Evolutionary conservation across 2,888 invertebrate genomes (phyloP).

Genomic region (Drosophila prolongata): DNA sequence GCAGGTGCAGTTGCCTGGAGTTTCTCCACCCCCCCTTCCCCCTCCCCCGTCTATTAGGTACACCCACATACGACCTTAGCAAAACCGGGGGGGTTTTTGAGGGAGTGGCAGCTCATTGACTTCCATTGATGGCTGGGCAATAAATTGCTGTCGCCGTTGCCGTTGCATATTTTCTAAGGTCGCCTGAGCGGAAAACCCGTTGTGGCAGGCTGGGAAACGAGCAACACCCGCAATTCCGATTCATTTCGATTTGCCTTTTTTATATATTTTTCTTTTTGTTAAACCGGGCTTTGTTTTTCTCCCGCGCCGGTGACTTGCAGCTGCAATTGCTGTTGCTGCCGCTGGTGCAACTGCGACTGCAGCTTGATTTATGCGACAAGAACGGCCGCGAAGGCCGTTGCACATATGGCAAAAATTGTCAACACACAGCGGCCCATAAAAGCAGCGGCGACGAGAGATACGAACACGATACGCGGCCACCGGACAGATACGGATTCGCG

Average conservation of each 20-base stretch:
- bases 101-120: slow-evolving; percentile 68
- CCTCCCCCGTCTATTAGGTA: slow-evolving; percentile 17
- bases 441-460: slow-evolving; percentile 67
- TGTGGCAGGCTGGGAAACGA: slow-evolving; percentile 49
- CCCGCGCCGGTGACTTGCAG: slow-evolving; percentile 39
- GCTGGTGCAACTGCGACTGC: slow-evolving; percentile 12
- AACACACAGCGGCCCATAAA: slow-evolving; percentile 74
- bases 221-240: slow-evolving; percentile 72
- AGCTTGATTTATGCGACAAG: slow-evolving; percentile 75
- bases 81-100: slow-evolving; percentile 34
- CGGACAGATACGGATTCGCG: slow-evolving; percentile 24
- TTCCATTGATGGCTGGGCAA: slow-evolving; percentile 56
- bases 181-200: slow-evolving; percentile 50
- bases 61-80: slow-evolving; percentile 63
- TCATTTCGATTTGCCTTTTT: slow-evolving; percentile 22
- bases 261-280: slow-evolving; percentile 37
- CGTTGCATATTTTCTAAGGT: slow-evolving; percentile 76
- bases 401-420: slow-evolving; percentile 76
- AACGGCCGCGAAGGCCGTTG: slow-evolving; percentile 68
- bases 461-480: slow-evolving; percentile 54
- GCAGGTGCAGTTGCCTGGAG: slow-evolving; percentile 48
- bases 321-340: slow-evolving; percentile 34
- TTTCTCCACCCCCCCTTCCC: background rate
- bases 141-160: slow-evolving; percentile 61
- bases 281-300: slow-evolving; percentile 29